phyloP scores from a whole-genome alignment of 2,797 vertebrate species.

The Cottoperca gobio region DNA sequence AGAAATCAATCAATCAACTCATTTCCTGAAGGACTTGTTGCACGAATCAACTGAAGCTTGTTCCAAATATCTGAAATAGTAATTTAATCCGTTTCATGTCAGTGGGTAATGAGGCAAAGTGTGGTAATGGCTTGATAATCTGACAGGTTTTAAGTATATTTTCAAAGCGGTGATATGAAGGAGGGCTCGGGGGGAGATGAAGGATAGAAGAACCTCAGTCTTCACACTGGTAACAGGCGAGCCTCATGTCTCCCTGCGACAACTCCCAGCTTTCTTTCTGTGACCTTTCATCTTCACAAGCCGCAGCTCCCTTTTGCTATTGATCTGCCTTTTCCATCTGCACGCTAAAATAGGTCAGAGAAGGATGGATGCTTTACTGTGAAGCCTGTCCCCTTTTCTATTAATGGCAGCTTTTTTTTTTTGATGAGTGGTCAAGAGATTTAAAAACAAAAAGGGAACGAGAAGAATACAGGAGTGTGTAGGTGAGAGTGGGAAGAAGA shows the following conservation, averaged over 20 bases:
- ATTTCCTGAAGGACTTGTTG: constrained; percentile 35
- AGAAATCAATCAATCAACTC: constrained; percentile 15
- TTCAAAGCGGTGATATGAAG: constrained; percentile 26
- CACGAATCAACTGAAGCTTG: constrained; percentile 6
- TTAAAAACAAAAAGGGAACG: background rate
- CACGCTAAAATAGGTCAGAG: constrained; percentile 22
- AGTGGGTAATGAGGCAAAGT: constrained; percentile 4
- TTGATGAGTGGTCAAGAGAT: constrained; percentile 18
- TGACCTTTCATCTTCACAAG: constrained; percentile 56
- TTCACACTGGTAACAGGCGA: background rate
- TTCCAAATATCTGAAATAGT: constrained; percentile 30
- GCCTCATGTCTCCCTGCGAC: constrained; percentile 19
- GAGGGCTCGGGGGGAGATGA: constrained; percentile 21
- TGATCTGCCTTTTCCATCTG: constrained; percentile 42
- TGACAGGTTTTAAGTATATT: constrained; percentile 34
- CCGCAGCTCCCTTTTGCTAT: background rate
- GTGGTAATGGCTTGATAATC: constrained; percentile 23
- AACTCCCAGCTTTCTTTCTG: constrained; percentile 29
- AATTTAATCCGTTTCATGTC: constrained; percentile 22
- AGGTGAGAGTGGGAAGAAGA: background rate
- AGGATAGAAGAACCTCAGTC: constrained; percentile 25
- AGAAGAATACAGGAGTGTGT: background rate
- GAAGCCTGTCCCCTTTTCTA: background rate
- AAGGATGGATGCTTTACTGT: background rate
- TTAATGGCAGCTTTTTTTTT: constrained; percentile 15